Percentiles rank a stretch among this genome's conserved stretches.
Evolutionary conservation across 2,888 invertebrate species (phyloP).

Genomic region (Campaea margaritaria): DNA sequence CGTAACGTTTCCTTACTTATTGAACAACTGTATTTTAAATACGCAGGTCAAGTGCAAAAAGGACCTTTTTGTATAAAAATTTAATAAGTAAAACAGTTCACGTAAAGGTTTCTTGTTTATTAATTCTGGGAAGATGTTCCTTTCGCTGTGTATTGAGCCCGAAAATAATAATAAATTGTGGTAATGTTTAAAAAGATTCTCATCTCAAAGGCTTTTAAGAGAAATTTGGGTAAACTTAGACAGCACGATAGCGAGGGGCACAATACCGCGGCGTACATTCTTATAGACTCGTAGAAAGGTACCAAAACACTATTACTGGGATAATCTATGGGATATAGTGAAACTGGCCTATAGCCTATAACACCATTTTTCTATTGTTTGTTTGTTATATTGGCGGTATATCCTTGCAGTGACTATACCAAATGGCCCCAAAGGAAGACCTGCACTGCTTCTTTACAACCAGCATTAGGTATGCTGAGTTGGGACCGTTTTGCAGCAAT

Average conservation of each 20-base stretch:
- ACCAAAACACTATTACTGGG: too few relatives aligned
- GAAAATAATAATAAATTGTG: slow-evolving; percentile 16
- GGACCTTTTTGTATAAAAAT: slow-evolving; percentile 33
- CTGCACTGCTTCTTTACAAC: too few relatives aligned
- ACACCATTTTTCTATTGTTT: too few relatives aligned
- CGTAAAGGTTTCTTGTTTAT: slow-evolving; percentile 31
- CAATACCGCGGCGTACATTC: not conserved
- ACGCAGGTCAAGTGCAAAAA: slow-evolving; percentile 53
- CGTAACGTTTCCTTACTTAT: slow-evolving; percentile 70
- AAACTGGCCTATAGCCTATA: too few relatives aligned
- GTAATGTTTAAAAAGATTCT: slow-evolving; percentile 7
- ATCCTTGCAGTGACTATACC: too few relatives aligned
- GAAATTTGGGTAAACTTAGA: slow-evolving; percentile 9
- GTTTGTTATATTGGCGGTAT: too few relatives aligned
- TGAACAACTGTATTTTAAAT: slow-evolving; percentile 64
- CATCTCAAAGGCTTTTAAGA: slow-evolving; percentile 3
- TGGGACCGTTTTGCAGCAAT: too few relatives aligned
- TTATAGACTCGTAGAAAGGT: too few relatives aligned
- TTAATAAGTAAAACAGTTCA: slow-evolving; percentile 38
- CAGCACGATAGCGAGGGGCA: not conserved
- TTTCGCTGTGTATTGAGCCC: slow-evolving; percentile 20
- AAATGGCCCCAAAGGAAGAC: too few relatives aligned
- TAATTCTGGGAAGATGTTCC: slow-evolving; percentile 24
- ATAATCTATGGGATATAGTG: too few relatives aligned
- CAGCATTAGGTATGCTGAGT: too few relatives aligned